phyloP scores from a whole-genome alignment of 2,888 invertebrate genomes.

The Cybosia mesomella region DNA sequence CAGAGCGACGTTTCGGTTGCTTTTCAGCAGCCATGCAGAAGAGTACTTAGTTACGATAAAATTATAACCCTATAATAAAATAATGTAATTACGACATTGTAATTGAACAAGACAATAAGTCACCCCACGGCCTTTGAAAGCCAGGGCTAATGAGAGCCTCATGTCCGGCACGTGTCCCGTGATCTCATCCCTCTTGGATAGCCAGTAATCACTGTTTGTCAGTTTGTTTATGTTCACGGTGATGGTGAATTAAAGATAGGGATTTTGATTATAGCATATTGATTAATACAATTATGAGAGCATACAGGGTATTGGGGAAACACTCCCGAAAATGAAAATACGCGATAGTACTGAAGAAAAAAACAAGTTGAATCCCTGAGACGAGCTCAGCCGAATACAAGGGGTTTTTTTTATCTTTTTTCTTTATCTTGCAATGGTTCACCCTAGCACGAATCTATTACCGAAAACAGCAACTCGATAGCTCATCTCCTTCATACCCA shows the following conservation, averaged over 20 bases:
- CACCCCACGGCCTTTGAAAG: constrained; percentile 8
- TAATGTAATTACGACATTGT: constrained; percentile 2
- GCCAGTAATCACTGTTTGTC: constrained; percentile 53
- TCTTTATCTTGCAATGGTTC: no score
- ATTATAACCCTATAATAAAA: constrained; percentile 13
- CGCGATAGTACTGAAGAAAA: no score
- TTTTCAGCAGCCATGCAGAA: no score
- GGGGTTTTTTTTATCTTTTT: no score
- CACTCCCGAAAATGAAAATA: no score
- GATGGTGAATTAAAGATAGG: constrained; percentile 28
- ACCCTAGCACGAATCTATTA: no score
- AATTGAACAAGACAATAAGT: constrained; percentile 14
- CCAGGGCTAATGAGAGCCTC: constrained; percentile 51
- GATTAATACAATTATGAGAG: not conserved
- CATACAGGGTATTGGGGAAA: not conserved
- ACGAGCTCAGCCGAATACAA: no score
- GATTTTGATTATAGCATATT: not conserved
- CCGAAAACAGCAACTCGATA: no score
- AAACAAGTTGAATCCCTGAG: no score
- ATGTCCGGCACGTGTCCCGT: constrained; percentile 58
- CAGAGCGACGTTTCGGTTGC: no score
- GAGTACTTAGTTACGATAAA: no score
- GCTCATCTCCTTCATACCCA: no score
- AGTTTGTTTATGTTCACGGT: constrained; percentile 41
- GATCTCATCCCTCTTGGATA: constrained; percentile 46